Evolutionary conservation across 2,888 invertebrate species (phyloP).

Genomic region (Volucella inanis): DNA sequence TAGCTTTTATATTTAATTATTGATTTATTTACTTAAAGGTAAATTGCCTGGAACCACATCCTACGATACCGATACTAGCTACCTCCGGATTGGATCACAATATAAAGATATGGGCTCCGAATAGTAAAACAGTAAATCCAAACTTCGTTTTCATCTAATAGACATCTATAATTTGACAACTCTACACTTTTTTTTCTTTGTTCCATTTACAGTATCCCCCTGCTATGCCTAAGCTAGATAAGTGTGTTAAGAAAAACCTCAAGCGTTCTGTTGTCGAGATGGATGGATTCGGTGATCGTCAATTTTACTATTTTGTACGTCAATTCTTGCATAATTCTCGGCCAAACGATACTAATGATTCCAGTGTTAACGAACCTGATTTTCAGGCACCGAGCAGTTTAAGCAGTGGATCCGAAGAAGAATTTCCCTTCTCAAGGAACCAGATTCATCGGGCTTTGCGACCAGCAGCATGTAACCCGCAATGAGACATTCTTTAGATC

Average conservation of each 20-base stretch:
- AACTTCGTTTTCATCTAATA: conserved; percentile 46
- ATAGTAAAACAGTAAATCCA: conserved; percentile 76
- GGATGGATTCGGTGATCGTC: conserved; percentile 78
- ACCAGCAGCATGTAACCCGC: conserved; percentile 67
- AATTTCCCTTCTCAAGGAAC: conserved; percentile 59
- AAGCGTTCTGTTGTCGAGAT: conserved; percentile 75
- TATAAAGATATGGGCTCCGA: conserved; percentile 96
- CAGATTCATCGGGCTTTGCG: conserved; percentile 62
- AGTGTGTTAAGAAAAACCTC: conserved; percentile 79
- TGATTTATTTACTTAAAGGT: conserved; percentile 81
- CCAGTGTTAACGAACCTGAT: conserved; percentile 59
- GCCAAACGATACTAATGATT: conserved; percentile 63
- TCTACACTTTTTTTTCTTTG: conserved; percentile 3
- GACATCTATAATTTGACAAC: background rate
- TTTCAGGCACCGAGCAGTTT: conserved; percentile 21
- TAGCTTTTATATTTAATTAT: conserved; percentile 83
- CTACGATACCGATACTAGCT: conserved; percentile 92
- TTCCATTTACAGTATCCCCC: conserved; percentile 77
- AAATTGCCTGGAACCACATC: conserved; percentile 96
- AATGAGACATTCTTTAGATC: conserved; percentile 21
- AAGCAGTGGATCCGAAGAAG: conserved; percentile 66
- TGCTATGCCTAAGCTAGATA: conserved; percentile 77
- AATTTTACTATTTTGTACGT: conserved; percentile 80
- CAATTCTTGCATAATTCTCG: conserved; percentile 78
- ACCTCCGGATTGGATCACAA: conserved; percentile 94